Conservation (phyloP, 2,113 vertebrate species). For the Struthio camelus region DNA sequence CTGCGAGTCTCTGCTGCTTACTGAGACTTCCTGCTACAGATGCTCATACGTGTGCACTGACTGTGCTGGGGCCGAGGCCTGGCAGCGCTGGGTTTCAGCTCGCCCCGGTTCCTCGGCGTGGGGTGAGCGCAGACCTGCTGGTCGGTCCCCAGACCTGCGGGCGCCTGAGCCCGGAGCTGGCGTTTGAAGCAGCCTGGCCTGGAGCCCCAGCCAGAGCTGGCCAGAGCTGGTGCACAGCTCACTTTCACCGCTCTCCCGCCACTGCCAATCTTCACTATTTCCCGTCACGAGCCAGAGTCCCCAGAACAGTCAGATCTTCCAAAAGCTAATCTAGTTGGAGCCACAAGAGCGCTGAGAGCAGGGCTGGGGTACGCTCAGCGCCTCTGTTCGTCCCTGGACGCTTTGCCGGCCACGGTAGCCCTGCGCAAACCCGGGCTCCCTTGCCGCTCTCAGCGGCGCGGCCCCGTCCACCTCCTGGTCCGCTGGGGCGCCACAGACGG, state of each 20-base stretch:
- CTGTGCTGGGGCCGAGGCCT: background rate
- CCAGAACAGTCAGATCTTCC: background rate
- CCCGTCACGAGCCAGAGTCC: background rate
- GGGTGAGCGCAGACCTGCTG: background rate
- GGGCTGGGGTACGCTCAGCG: accelerated
- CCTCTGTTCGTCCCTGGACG: accelerated
- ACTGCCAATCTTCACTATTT: background rate
- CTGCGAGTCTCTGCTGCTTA: background rate
- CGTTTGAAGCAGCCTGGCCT: background rate
- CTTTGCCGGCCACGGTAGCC: background rate
- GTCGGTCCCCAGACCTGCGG: accelerated
- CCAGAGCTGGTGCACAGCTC: background rate
- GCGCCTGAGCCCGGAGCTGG: background rate
- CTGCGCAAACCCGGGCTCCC: background rate
- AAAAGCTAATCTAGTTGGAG: background rate
- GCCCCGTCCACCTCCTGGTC: background rate
- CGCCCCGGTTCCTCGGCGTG: background rate
- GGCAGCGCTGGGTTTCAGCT: background rate
- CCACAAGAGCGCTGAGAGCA: background rate
- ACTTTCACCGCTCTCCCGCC: background rate
- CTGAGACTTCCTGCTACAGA: background rate
- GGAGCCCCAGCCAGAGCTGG: background rate
- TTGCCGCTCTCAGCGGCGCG: accelerated
- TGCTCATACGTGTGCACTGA: background rate
- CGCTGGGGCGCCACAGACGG: accelerated